phyloP scores from a whole-genome alignment of 2,888 invertebrate genomes.

The Heliconius charithonia region DNA sequence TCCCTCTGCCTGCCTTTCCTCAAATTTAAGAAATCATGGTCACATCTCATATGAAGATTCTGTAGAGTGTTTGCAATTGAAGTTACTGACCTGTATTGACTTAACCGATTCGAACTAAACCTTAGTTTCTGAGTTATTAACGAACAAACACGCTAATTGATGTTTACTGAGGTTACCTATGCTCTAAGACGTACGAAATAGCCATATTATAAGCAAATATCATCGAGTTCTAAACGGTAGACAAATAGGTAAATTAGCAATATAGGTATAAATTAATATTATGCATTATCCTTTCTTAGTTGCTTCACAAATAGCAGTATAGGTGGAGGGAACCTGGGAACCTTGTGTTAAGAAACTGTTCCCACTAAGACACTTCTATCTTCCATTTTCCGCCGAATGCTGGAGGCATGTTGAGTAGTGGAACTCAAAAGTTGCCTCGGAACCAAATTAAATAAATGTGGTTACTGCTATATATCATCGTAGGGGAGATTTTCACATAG shows the following conservation, averaged over 20 bases:
- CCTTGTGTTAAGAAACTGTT: not conserved
- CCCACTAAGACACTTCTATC: not conserved
- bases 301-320: not conserved
- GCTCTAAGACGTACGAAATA: conserved; percentile 45
- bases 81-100: conserved; percentile 78
- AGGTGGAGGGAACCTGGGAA: not conserved
- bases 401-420: not conserved
- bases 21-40: conserved; percentile 43
- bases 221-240: conserved; percentile 11
- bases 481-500: too few relatives aligned
- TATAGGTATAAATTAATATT: not conserved
- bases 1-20: too few relatives aligned
- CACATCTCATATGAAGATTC: conserved; percentile 56
- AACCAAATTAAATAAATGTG: not conserved
- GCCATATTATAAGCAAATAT: conserved; percentile 30
- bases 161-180: conserved; percentile 62
- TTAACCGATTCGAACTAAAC: conserved; percentile 65
- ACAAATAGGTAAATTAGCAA: not conserved
- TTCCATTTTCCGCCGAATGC: not conserved
- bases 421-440: not conserved
- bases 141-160: conserved; percentile 68
- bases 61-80: conserved; percentile 61
- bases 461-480: not conserved
- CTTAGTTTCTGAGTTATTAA: conserved; percentile 69
- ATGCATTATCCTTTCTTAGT: not conserved